Conservation (phyloP, 2,888 invertebrate genomes). For the Catocala nupta region DNA sequence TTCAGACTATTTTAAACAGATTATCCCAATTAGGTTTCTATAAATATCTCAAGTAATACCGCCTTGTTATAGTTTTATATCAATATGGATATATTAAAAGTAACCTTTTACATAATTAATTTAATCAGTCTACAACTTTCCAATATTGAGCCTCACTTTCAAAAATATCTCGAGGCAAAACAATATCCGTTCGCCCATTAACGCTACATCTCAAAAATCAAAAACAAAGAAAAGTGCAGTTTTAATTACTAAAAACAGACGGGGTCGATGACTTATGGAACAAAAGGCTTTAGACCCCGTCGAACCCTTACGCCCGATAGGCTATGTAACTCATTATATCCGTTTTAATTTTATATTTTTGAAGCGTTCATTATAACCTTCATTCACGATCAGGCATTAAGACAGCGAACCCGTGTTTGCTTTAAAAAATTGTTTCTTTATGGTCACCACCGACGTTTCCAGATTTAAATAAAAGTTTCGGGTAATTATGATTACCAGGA, state of each 20-base stretch:
- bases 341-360: conserved; percentile 81
- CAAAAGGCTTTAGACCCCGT: conserved; percentile 71
- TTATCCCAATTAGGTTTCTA: no score
- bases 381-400: conserved; percentile 71
- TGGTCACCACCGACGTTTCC: conserved; percentile 52
- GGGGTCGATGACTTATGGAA: conserved; percentile 69
- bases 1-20: no score
- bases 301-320: conserved; percentile 65
- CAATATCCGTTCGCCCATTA: conserved; percentile 33
- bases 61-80: no score
- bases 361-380: conserved; percentile 75
- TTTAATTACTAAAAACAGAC: conserved; percentile 71
- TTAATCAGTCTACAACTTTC: no score
- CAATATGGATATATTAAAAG: no score
- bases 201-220: conserved; percentile 22
- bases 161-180: no score
- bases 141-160: no score
- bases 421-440: conserved; percentile 54
- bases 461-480: neutral
- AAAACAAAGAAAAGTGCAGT: conserved; percentile 62
- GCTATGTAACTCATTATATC: conserved; percentile 80
- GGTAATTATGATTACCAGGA: no score
- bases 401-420: conserved; percentile 67
- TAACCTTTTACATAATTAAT: no score
- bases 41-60: no score